Evolutionary conservation across 2,888 invertebrate genomes (phyloP), one percentile per base, ranked within the genome.

Genomic region (Melangyna quadrimaculata): DNA sequence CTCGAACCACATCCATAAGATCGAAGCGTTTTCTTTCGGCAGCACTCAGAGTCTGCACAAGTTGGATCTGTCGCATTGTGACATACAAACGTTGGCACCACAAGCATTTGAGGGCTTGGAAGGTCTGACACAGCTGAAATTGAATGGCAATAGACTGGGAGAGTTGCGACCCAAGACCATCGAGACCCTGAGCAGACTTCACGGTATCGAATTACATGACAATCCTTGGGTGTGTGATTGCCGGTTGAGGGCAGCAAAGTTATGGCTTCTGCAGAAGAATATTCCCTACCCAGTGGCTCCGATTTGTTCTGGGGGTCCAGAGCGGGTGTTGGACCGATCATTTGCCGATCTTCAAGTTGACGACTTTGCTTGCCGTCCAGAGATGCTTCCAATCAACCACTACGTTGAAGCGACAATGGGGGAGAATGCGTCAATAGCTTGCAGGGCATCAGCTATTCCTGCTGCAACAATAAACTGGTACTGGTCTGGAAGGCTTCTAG

Each of bases 151-250:
- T 91, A 95, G 95, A 88, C 93, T 98, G 81, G 94, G 94, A 59
- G 96, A 96, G 84, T 91, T 97, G 87, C 94, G 95, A 63, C 94
- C 95, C 14, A 94, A 94, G 88, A 96, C 96, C 1, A 95, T 97
- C 87, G 96, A 96, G 90, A 95, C 95, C 67, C 90, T 96, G 77
- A 95, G 94, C 88, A 95, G 95, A 78, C 93, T 97, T 65, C 95
- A 96, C 90, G 96, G 95, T 51, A 95, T 97, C 84, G 96, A 97
- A 90, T 92, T 97, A 87, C 96, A 97, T 87, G 96, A 96, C 88
- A 97, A 97, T 92, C 97, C 96, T 0, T 97, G 97, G 97, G 94
- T 95, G 84, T 98, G 97, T 90, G 97, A 97, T 90, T 98, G 97
- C 90, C 95, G 96, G 27, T 91, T 97, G 78, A 93, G 97, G 65